phyloP scores from a whole-genome alignment of 2,113 vertebrate species.

The Malaclemys terrapin region DNA sequence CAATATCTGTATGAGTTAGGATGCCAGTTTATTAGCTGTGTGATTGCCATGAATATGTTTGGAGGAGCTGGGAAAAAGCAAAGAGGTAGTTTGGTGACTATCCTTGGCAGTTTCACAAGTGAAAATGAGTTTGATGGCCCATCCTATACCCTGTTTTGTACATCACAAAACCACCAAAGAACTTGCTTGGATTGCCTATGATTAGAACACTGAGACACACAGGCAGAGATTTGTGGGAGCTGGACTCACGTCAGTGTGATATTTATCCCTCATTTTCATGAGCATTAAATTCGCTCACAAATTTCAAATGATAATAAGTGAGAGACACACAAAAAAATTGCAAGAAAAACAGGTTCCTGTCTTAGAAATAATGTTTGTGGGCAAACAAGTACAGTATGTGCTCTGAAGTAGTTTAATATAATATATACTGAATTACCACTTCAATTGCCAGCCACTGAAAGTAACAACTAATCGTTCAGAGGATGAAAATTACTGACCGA shows the following conservation, averaged over 20 bases:
- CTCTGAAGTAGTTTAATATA: conserved; percentile 78
- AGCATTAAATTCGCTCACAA: conserved; percentile 19
- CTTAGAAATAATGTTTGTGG: conserved; percentile 74
- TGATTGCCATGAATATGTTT: background rate
- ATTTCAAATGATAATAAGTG: conserved; percentile 44
- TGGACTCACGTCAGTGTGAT: conserved; percentile 33
- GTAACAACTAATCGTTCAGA: conserved; percentile 75
- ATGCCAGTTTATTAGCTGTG: background rate
- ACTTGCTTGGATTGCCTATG: background rate
- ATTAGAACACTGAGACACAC: background rate
- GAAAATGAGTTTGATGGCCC: conserved; percentile 1
- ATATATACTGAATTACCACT: conserved; percentile 75
- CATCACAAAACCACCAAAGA: background rate
- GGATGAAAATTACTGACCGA: conserved; percentile 80
- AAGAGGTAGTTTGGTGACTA: background rate
- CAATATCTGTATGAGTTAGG: background rate
- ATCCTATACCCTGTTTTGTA: conserved; percentile 14
- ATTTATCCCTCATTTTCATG: conserved; percentile 27
- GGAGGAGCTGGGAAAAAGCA: background rate
- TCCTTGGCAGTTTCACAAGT: background rate
- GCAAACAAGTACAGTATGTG: conserved; percentile 70
- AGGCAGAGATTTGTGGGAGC: conserved; percentile 12
- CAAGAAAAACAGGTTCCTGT: conserved; percentile 45
- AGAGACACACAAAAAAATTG: conserved; percentile 51
- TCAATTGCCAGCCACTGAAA: conserved; percentile 75